These are phyloP conservation scores for Luscinia luscinia DNA, from an alignment of 2,797 vertebrate species.

Conservation along the genomic window DNA sequence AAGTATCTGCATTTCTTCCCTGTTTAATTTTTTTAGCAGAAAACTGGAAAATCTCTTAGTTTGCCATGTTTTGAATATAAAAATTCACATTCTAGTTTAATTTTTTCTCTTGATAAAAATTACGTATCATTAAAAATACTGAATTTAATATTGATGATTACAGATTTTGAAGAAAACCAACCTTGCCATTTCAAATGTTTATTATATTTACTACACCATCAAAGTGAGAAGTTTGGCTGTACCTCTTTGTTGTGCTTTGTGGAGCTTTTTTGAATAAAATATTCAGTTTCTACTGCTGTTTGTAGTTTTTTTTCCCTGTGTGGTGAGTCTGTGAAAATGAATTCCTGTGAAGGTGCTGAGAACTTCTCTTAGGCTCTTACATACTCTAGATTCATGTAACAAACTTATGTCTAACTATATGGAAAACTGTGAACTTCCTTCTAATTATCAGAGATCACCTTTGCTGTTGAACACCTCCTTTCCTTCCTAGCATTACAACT, in stretches of 20 bases:
- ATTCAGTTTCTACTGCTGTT: background rate
- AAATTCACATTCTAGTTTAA: background rate
- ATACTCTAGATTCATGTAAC: background rate
- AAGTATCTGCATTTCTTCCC: background rate
- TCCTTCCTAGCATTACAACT: background rate
- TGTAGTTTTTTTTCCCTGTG: background rate
- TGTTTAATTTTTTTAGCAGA: background rate
- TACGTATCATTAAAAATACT: background rate
- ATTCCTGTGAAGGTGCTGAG: background rate
- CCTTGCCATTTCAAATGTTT: background rate
- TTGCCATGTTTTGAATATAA: background rate
- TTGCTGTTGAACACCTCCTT: background rate
- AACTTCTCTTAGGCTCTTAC: background rate
- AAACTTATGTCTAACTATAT: background rate
- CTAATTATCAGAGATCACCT: background rate
- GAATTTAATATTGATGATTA: background rate
- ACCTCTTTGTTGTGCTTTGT: background rate
- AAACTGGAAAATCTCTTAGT: background rate
- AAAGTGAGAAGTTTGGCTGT: background rate
- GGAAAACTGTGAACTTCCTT: background rate
- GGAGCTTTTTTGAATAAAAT: background rate
- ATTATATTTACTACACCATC: background rate
- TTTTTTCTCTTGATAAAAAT: background rate
- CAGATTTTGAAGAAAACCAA: background rate
- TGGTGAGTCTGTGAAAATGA: background rate